These are phyloP conservation scores for Hippoglossus hippoglossus DNA, from an alignment of 2,797 vertebrate species.

Conservation along the genomic window DNA sequence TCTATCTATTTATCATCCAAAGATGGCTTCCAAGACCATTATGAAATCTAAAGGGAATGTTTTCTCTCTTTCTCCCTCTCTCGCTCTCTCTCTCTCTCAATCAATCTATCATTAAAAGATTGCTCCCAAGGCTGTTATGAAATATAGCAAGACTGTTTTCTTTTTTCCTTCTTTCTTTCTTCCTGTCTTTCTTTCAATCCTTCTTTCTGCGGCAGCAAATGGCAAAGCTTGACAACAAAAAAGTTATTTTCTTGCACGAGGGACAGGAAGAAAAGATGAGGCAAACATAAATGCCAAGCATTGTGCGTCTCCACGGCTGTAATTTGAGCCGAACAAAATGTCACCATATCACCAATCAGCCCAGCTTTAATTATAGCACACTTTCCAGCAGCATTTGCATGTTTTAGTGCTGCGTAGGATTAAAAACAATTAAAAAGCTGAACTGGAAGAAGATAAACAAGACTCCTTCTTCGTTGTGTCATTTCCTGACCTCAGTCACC, in stretches of 20 bases:
- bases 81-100: no score
- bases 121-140: no score
- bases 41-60: no score
- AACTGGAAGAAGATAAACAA: conserved; percentile 32
- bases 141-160: no score
- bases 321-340: conserved; percentile 55
- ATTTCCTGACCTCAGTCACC: conserved; percentile 40
- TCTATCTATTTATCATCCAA: neutral
- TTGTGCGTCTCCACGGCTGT: conserved; percentile 28
- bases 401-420: conserved; percentile 18
- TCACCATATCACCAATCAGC: conserved; percentile 50
- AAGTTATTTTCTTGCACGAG: conserved; percentile 19
- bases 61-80: no score
- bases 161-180: no score
- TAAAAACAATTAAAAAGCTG: conserved; percentile 23
- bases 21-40: no score
- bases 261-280: conserved; percentile 8
- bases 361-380: conserved; percentile 45
- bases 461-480: conserved; percentile 27
- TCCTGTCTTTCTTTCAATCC: no score
- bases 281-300: conserved; percentile 43
- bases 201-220: conserved; percentile 21
- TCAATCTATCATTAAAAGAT: no score
- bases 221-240: conserved; percentile 26
- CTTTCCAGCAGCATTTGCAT: conserved; percentile 43